Percentiles rank a stretch among this genome's conserved stretches.
Conservation (phyloP, 2,888 invertebrate species). For the Schrankia costaestrigalis region DNA sequence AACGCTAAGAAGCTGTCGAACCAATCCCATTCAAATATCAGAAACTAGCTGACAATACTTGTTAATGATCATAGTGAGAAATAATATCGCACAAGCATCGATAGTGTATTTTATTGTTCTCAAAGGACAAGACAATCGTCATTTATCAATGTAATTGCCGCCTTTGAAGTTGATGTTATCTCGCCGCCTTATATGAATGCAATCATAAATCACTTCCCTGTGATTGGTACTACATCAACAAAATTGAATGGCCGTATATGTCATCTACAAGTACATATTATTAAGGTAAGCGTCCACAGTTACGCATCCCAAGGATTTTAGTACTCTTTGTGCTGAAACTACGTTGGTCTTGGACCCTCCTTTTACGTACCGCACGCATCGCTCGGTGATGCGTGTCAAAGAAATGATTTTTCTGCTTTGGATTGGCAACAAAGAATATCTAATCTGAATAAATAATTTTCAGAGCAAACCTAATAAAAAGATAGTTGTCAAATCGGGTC, state of each 20-base stretch:
- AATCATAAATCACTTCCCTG: slow-evolving; percentile 52
- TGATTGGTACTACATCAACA: slow-evolving; percentile 45
- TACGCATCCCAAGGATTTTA: too few relatives aligned
- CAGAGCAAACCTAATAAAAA: too few relatives aligned
- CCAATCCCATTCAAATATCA: slow-evolving; percentile 76
- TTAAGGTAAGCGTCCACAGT: too few relatives aligned
- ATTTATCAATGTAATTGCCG: slow-evolving; percentile 75
- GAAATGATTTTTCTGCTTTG: too few relatives aligned
- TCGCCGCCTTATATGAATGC: slow-evolving; percentile 55
- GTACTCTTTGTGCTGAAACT: too few relatives aligned
- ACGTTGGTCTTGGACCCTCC: too few relatives aligned
- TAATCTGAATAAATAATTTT: too few relatives aligned
- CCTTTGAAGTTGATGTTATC: slow-evolving; percentile 77
- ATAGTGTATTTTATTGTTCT: slow-evolving; percentile 71
- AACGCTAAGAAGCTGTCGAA: slow-evolving; percentile 54
- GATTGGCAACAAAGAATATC: too few relatives aligned
- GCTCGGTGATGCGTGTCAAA: too few relatives aligned
- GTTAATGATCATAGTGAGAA: slow-evolving; percentile 73
- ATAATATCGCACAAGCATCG: slow-evolving; percentile 69
- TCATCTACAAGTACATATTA: slow-evolving; percentile 21
- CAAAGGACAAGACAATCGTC: slow-evolving; percentile 75
- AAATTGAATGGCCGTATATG: slow-evolving; percentile 37
- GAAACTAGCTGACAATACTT: slow-evolving; percentile 64
- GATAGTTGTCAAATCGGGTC: too few relatives aligned
- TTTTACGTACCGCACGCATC: too few relatives aligned